These are phyloP conservation scores for Tachycineta bicolor DNA, from an alignment of 2,113 vertebrate genomes.

Conservation along the genomic window DNA sequence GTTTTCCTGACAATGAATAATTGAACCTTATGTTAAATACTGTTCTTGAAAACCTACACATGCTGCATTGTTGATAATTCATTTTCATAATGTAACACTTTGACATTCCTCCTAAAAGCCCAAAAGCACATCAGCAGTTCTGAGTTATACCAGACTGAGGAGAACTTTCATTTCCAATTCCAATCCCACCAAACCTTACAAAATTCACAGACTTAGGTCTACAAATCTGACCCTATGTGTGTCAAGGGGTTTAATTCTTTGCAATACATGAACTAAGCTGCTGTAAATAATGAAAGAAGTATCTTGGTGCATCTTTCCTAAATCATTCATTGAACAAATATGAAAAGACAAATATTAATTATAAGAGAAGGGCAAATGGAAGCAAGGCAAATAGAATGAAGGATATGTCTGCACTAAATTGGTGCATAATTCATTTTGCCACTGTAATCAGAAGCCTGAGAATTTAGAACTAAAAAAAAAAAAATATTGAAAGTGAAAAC, in stretches of 20 bases:
- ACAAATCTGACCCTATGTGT: not conserved
- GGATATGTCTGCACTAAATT: not conserved
- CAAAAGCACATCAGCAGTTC: not conserved
- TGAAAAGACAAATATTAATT: slow-evolving; percentile 26
- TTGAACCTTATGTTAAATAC: not conserved
- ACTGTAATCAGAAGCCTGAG: not conserved
- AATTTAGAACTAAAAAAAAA: not conserved
- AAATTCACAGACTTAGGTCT: not conserved
- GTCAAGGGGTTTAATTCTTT: not conserved
- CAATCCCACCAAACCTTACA: not conserved
- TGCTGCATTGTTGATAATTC: not conserved
- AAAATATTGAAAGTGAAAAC: not conserved
- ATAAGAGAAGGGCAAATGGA: not conserved
- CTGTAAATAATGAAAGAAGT: not conserved
- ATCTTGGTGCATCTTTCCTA: not conserved
- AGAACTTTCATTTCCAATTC: not conserved
- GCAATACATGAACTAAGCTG: not conserved
- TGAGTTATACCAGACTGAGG: not conserved
- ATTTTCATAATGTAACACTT: not conserved
- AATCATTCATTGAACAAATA: not conserved
- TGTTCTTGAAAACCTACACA: not conserved
- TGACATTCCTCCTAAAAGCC: not conserved
- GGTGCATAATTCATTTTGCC: not conserved
- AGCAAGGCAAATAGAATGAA: slow-evolving; percentile 1
- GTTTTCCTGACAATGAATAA: not conserved